Base-by-base conservation (phyloP, 2,113 vertebrate genomes). In the Tetrao urogallus region DNA sequence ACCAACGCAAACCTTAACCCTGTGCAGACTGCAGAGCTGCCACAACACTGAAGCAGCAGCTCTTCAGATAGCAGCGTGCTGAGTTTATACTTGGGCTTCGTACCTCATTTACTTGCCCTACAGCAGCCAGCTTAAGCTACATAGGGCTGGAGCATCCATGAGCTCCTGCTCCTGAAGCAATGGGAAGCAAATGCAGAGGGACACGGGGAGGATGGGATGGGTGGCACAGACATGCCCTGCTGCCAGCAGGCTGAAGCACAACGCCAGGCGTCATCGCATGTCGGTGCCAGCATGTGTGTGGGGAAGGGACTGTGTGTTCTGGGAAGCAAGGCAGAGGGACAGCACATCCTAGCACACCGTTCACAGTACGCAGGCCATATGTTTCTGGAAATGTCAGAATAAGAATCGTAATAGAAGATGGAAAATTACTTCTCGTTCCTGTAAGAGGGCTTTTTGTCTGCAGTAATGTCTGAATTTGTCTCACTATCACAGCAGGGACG, bases 371-470 rank as follows among this genome's bases (percentile, higher is more conserved):
- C 2, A 2, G 91, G 82, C 95, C 94, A 95, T 97, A 95, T 96
- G 95, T 92, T 96, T 91, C 89, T 94, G 85, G 93, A 96, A 95
- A 96, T 92, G 94, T 92, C 94, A 96, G 65, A 63, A 71, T 40
- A 61, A 91, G 88, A 95, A 96, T 86, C 65, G 60, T 86, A 89
- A 92, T 13, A 69, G 76, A 86, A 93, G 34, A 89, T 60, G 65
- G 85, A 97, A 95, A 92, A 95, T 83, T 77, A 88, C 72, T 77
- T 91, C 56, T 21, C 42, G 30, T 80, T 86, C 57, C 86, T 69
- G 13, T 66, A 73, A 42, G n/a, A 19, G 45, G 50, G 61, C 27
- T 78, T 85, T 86, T 28, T 74, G 17, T 80, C 20, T 80, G 2
- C 70, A 80, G 76, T 38, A 56, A 61, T 2, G 3, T 27, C 34